Evolutionary conservation across 2,797 vertebrate genomes (phyloP), one percentile per base, ranked within the genome.

Genomic region (Synanceia verrucosa): DNA sequence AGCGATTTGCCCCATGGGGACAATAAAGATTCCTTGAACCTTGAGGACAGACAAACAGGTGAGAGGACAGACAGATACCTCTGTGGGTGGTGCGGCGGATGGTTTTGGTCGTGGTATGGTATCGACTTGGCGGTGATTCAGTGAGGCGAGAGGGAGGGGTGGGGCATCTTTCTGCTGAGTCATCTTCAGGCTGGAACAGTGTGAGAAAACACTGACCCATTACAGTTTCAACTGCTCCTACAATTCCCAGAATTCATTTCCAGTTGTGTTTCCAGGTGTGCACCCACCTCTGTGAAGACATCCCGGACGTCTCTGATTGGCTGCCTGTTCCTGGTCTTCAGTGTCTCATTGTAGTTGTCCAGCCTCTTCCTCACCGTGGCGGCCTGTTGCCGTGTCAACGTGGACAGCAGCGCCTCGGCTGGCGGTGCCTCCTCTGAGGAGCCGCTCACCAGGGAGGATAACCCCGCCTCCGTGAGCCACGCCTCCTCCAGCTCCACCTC

Each of bases 401-500:
- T 99, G 6, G 97, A 97, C 31, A 99, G 90, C 76, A 99, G 89
- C 0, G 93, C 96, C 83, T 97, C 96, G 0, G 96, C 94, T 0
- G 86, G 73, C 0, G 95, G 33, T 4, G 33, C 91, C 65, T 96
- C 95, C 52, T 82, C 82, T 1, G 66, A 31, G 0, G 74, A 62
- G 39, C 94, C 95, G 0, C 91, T 96, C 71, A 98, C 94, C 76
- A 99, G 71, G 0, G 94, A 95, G 23, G 96, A 96, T 14, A 99
- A 79, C 9, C 98, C 98, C 0, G 96, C 96, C 0, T 97, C 96
- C 62, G 94, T 94, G 16, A 99, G 89, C 98, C 98, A 99, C 70
- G 95, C 96, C 44, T 96, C 97, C 83, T 99, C 97, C 73, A 97
- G 83, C 72, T 98, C 97, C 9, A 95, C 95, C 88, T 98, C 97